A percentile compares a stretch with the other conserved stretches of the same genome.
These are phyloP conservation scores for Aphelocoma coerulescens DNA, from an alignment of 2,113 vertebrate species.

Conservation along the genomic window DNA sequence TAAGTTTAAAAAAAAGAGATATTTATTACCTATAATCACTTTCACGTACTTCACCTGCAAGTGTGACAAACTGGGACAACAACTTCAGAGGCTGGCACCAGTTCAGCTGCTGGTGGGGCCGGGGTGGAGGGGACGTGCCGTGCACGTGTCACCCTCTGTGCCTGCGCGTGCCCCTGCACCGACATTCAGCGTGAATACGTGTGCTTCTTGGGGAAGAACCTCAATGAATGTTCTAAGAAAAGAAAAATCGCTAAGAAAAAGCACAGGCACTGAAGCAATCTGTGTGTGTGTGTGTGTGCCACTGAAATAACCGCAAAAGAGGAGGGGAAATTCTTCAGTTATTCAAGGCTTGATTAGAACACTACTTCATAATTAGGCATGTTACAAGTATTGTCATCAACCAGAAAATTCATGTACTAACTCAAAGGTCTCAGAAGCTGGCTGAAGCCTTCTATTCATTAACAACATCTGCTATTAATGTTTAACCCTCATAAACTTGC, in stretches of 20 bases:
- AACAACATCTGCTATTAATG: conserved; percentile 65
- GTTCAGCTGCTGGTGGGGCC: background rate
- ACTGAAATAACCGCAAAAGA: conserved; percentile 63
- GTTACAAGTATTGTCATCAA: conserved; percentile 66
- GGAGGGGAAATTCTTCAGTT: conserved; percentile 59
- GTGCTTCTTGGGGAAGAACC: conserved; percentile 23
- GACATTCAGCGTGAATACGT: background rate
- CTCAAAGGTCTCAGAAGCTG: conserved; percentile 66
- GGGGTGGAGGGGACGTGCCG: background rate
- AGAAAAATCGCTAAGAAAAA: conserved; percentile 50
- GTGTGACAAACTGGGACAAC: conserved; percentile 60
- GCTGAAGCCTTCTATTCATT: conserved; percentile 68
- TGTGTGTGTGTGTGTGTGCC: conserved; percentile 32
- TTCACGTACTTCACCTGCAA: conserved; percentile 71
- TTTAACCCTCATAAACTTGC: conserved; percentile 64
- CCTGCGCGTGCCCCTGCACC: background rate
- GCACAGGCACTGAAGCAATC: conserved; percentile 51
- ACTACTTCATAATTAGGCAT: conserved; percentile 65
- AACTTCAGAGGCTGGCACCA: conserved; percentile 20
- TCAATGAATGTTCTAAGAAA: conserved; percentile 43
- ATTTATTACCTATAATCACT: conserved; percentile 99
- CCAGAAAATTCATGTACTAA: conserved; percentile 67
- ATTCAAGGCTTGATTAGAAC: conserved; percentile 66
- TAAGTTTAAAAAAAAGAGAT: conserved; percentile 84
- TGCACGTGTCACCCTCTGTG: background rate